Conservation (phyloP, 2,113 vertebrate species). For the Pangasianodon hypophthalmus region DNA sequence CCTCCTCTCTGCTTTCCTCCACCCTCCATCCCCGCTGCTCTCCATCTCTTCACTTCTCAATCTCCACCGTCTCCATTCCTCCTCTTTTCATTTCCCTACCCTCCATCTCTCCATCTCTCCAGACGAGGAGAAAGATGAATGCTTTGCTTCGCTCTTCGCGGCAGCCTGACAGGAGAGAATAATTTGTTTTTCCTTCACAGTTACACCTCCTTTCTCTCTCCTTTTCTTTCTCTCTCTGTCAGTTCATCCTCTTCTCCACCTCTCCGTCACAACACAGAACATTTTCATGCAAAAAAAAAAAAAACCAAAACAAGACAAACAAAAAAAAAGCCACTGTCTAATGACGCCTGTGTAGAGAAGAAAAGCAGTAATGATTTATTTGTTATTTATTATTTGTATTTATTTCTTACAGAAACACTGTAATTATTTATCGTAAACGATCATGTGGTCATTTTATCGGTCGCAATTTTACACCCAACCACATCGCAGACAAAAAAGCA, state of each 20-base stretch:
- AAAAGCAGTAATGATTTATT: neutral
- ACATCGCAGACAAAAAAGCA: constrained; percentile 15
- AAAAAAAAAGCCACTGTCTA: neutral
- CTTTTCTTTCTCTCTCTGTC: neutral
- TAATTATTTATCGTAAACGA: neutral
- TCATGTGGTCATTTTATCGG: neutral
- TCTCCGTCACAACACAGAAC: neutral
- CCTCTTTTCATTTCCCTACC: neutral
- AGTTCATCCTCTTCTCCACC: neutral
- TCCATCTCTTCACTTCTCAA: neutral
- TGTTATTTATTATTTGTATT: neutral
- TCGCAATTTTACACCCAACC: neutral
- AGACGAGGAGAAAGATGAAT: constrained; percentile 44
- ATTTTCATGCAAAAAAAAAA: neutral
- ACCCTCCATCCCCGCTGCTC: neutral
- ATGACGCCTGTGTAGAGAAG: neutral
- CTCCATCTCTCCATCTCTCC: neutral
- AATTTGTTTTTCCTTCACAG: constrained; percentile 20
- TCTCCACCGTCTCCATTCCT: neutral
- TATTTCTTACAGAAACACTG: neutral
- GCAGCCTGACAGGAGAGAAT: constrained; percentile 34
- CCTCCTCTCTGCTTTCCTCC: neutral
- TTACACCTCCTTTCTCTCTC: neutral
- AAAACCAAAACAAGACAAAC: too few species aligned
- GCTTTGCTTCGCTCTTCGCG: neutral